These are phyloP conservation scores for Leuciscus waleckii DNA, from an alignment of 2,797 vertebrate species.

Conservation along the genomic window DNA sequence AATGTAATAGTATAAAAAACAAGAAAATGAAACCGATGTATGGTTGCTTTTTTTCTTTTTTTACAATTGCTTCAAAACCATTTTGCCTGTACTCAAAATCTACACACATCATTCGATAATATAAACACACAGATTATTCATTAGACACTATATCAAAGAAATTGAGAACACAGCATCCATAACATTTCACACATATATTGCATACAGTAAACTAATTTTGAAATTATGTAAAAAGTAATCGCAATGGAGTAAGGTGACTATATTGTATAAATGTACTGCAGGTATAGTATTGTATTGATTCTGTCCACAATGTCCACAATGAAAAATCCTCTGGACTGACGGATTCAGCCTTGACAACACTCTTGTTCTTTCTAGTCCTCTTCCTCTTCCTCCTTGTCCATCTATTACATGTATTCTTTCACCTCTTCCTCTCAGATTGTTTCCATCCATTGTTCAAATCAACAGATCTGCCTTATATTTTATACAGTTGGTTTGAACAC, in stretches of 20 bases:
- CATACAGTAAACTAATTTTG: background rate
- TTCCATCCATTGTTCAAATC: background rate
- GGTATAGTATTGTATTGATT: background rate
- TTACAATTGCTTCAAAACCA: background rate
- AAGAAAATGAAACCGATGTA: background rate
- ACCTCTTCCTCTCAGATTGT: background rate
- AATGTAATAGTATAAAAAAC: background rate
- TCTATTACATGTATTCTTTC: background rate
- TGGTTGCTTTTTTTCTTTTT: background rate
- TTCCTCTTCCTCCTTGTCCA: background rate
- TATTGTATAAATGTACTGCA: background rate
- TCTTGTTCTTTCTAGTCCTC: background rate
- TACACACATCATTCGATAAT: background rate
- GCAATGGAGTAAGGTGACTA: background rate
- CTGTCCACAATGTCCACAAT: background rate
- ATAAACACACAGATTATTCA: background rate
- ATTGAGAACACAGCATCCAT: background rate
- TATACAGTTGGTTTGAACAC: background rate
- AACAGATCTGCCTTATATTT: background rate
- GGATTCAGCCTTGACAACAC: background rate
- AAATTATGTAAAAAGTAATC: background rate
- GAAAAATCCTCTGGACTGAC: background rate
- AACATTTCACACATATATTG: background rate
- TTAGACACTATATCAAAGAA: background rate
- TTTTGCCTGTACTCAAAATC: background rate